These are phyloP conservation scores for Lycaon pictus DNA, from an alignment of 2,113 vertebrate species.

Conservation along the genomic window DNA sequence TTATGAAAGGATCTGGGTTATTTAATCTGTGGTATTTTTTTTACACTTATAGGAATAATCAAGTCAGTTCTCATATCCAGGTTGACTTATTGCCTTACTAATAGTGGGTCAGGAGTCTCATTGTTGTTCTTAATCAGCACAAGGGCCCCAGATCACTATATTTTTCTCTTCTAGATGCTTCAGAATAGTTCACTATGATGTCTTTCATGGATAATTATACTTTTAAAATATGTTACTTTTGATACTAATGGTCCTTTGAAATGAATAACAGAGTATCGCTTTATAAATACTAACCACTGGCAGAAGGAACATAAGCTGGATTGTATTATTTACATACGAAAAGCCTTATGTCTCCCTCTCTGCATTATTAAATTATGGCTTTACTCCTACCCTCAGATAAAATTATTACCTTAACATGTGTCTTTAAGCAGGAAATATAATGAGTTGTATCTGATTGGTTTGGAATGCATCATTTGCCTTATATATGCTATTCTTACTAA, in stretches of 20 bases:
- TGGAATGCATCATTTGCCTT: neutral
- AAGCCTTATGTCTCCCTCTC: neutral
- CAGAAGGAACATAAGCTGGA: neutral
- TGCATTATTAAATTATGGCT: slow-evolving; percentile 31
- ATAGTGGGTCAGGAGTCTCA: neutral
- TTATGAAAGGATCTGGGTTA: neutral
- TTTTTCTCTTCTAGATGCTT: slow-evolving; percentile 2
- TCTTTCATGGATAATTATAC: neutral
- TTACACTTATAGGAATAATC: neutral
- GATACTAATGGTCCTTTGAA: neutral
- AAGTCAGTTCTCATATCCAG: neutral
- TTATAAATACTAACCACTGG: slow-evolving; percentile 35
- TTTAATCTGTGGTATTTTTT: neutral
- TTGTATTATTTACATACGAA: slow-evolving; percentile 40
- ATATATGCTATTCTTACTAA: slow-evolving; percentile 20
- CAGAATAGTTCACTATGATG: neutral
- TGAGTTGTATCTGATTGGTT: neutral
- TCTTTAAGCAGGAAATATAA: slow-evolving; percentile 2
- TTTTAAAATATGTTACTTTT: neutral
- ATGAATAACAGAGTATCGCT: slow-evolving; percentile 25
- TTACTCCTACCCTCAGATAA: neutral
- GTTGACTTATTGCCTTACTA: neutral
- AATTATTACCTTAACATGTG: neutral
- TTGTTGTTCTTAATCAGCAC: neutral
- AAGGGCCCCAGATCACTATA: neutral